These are phyloP conservation scores for Podabrus alpinus DNA, from an alignment of 2,888 invertebrate species.

Conservation along the genomic window DNA sequence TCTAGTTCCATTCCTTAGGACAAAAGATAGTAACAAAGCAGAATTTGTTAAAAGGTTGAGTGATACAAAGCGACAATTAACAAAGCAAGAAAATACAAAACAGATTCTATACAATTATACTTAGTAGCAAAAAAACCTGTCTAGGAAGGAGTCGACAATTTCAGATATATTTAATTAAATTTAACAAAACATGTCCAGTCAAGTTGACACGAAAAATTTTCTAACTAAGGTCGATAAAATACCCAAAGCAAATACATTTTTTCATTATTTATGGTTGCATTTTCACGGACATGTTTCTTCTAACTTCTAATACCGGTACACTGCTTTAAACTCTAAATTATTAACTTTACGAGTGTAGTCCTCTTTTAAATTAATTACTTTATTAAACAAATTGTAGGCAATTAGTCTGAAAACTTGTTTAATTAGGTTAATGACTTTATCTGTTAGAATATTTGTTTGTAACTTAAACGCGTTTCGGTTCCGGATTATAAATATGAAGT, in stretches of 20 bases:
- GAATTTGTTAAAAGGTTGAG: neutral
- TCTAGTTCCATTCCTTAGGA: neutral
- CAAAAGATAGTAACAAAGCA: neutral
- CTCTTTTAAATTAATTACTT: conserved; percentile 24
- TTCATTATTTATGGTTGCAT: neutral
- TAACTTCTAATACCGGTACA: neutral
- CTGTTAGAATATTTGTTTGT: conserved; percentile 18
- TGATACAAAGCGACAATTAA: neutral
- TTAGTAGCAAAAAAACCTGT: neutral
- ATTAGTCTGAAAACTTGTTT: conserved; percentile 20
- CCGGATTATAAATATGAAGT: conserved; percentile 18
- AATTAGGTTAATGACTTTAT: conserved; percentile 27
- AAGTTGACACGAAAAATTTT: neutral
- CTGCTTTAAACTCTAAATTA: conserved; percentile 19
- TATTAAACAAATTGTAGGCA: conserved; percentile 18
- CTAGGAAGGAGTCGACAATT: neutral
- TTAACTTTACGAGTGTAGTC: conserved; percentile 6
- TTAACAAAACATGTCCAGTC: neutral
- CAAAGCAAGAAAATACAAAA: neutral
- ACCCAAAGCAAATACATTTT: neutral
- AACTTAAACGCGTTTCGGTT: conserved; percentile 12
- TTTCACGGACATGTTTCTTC: neutral
- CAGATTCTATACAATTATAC: neutral
- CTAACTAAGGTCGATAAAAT: conserved; percentile 3
- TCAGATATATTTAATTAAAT: neutral